Base-by-base conservation (phyloP, 2,797 vertebrate species). In the Botia kubotai region DNA sequence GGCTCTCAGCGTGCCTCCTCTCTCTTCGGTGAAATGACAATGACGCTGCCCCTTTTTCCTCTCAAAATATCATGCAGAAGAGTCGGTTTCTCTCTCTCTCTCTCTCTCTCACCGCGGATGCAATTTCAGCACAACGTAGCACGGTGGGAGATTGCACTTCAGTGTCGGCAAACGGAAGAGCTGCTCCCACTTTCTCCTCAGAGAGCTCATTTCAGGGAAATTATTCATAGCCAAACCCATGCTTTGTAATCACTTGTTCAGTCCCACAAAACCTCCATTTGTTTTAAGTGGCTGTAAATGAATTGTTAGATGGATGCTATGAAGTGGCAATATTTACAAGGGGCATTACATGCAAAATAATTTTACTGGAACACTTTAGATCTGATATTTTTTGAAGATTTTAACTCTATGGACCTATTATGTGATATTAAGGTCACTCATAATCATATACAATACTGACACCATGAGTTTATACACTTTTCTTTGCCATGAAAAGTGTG, bases 191-290 rank as follows among this genome's bases (percentile, higher is more conserved):
- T 73, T 55, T 79, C 57, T 82, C 76, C 62, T 72, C 55, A 13
- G 65, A 79, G 74, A 80, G 74, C 80, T 84, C 62, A 86, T 85
- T 85, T 83, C 72, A 72, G 67, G 68, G 69, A 88, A 87, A 88
- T 89, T 87, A 87, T 87, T 87, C 88, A 87, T 81, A 78, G 78
- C 79, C 72, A 72, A 74, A 46, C 72, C 79, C 19, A 57, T 83
- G 69, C 82, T 82, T 84, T 76, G 83, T 87, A 87, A 89, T 87
- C 81, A 86, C 83, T 87, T 80, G 75, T 80, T 74, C 82, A 80
- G 82, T 87, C 82, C 79, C 75, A 69, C 70, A 16, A 82, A 89
- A 83, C 87, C 85, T 82, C 80, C 72, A 87, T 86, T 87, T 84
- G 80, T 85, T 86, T 67, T 86, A 86, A 87, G 82, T 85, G 83